These are phyloP conservation scores for Pasiphila rectangulata DNA, from an alignment of 2,888 invertebrate species.

Conservation along the genomic window DNA sequence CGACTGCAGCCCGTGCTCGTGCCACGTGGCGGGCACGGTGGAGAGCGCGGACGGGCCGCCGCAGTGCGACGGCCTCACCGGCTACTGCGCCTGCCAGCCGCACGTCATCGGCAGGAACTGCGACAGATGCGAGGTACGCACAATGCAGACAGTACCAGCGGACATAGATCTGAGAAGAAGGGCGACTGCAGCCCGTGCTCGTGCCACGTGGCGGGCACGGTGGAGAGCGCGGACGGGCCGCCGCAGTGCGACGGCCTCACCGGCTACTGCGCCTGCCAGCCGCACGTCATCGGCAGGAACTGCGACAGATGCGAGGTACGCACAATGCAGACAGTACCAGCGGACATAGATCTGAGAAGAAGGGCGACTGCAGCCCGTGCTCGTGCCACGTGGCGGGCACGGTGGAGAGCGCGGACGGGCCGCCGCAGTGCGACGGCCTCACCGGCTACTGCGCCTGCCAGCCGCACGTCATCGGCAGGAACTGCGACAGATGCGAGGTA, in stretches of 20 bases:
- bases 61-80: slow-evolving; percentile 89
- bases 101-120: slow-evolving; percentile 91
- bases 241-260: slow-evolving; percentile 90
- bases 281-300: slow-evolving; percentile 89
- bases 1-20: slow-evolving; percentile 93
- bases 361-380: slow-evolving; percentile 94
- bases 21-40: slow-evolving; percentile 90
- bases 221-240: slow-evolving; percentile 86
- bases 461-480: slow-evolving; percentile 88
- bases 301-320: slow-evolving; percentile 88
- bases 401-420: slow-evolving; percentile 85
- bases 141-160: too few relatives aligned
- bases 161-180: slow-evolving; percentile 94
- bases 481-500: slow-evolving; percentile 88
- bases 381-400: slow-evolving; percentile 93
- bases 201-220: slow-evolving; percentile 92
- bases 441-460: slow-evolving; percentile 91
- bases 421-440: slow-evolving; percentile 88
- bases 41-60: slow-evolving; percentile 87
- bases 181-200: slow-evolving; percentile 94
- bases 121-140: slow-evolving; percentile 85
- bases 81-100: slow-evolving; percentile 89
- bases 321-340: too few relatives aligned
- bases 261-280: slow-evolving; percentile 90
- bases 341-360: too few relatives aligned